These are phyloP conservation scores for Tachyglossus aculeatus DNA, from an alignment of 2,797 vertebrate genomes.

Conservation along the genomic window DNA sequence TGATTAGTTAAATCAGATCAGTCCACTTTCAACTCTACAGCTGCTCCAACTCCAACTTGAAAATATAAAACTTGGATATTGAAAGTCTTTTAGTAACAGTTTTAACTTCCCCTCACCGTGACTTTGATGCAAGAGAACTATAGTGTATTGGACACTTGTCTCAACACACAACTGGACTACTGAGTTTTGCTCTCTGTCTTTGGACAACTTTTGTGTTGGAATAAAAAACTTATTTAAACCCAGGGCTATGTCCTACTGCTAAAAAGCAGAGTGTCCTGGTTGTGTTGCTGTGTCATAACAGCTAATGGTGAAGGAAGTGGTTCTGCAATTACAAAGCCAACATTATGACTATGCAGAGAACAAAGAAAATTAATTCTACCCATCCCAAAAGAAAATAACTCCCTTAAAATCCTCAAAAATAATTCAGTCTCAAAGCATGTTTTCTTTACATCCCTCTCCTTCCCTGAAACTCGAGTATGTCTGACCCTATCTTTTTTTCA, in stretches of 20 bases:
- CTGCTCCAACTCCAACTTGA: too few species aligned
- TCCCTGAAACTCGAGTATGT: conserved; percentile 33
- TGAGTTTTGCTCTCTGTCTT: neutral
- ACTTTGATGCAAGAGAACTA: neutral
- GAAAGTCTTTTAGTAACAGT: neutral
- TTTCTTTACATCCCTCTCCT: conserved; percentile 4
- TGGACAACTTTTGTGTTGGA: neutral
- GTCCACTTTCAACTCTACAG: too few species aligned
- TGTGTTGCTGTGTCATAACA: neutral
- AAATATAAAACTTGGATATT: too few species aligned
- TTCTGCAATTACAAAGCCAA: neutral
- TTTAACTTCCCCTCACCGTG: neutral
- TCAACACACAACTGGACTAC: neutral
- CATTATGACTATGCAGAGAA: neutral
- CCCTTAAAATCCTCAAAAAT: neutral
- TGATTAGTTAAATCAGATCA: too few species aligned
- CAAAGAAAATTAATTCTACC: conserved; percentile 31
- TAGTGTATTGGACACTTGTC: too few species aligned
- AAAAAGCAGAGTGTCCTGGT: neutral
- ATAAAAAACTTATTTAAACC: neutral
- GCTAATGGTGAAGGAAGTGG: neutral
- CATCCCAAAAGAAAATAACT: conserved; percentile 14
- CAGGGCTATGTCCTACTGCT: too few species aligned
- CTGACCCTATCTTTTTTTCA: conserved; percentile 46
- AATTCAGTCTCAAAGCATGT: conserved; percentile 22